Evolutionary conservation across 2,113 vertebrate genomes (phyloP), one percentile per base, ranked within the genome.

Genomic region (Tragelaphus scriptus): DNA sequence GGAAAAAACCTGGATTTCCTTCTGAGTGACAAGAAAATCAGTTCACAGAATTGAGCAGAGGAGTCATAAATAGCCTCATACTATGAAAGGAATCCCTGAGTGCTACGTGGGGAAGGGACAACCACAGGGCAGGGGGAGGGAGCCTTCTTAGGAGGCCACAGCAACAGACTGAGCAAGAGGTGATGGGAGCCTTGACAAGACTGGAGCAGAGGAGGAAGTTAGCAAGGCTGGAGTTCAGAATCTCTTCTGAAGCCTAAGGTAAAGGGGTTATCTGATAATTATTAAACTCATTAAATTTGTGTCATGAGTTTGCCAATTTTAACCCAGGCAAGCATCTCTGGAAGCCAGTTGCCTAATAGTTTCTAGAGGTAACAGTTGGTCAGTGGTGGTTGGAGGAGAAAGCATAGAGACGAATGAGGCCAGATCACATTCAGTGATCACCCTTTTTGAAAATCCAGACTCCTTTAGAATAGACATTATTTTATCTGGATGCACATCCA

Each of bases 151-250:
- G 51, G 26, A 44, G 19, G 3, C 9, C 28, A 15, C 1, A 7
- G 53, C 32, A 6, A 5, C 49, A 7, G 2, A 61, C 55, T 30
- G 13, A 32, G 3, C 3, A 7, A 32, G 30, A 58, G 40, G 13
- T 3, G 2, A 11, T 1, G 53, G 40, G 2, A n/a, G 36, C 4
- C 1, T 5, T 26, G 63, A 12, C 6, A 4, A 56, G 40, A 28
- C 40, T n/a, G 9, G 30, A n/a, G 58, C 1, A 32, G 26, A 21
- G 6, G 5, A 36, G 19, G 36, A 1, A 5, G 30, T 40, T 2
- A 13, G n/a, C 56, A 36, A 36, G 5, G 12, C 9, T 14, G 55
- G 65, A 47, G 28, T 4, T 5, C 49, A 47, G 16, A 85, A 14
- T 23, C 23, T n/a, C 11, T 75, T 55, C 30, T 68, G 49, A 56